Conservation (phyloP, 2,888 invertebrate genomes). For the Parnassius glacialis region DNA sequence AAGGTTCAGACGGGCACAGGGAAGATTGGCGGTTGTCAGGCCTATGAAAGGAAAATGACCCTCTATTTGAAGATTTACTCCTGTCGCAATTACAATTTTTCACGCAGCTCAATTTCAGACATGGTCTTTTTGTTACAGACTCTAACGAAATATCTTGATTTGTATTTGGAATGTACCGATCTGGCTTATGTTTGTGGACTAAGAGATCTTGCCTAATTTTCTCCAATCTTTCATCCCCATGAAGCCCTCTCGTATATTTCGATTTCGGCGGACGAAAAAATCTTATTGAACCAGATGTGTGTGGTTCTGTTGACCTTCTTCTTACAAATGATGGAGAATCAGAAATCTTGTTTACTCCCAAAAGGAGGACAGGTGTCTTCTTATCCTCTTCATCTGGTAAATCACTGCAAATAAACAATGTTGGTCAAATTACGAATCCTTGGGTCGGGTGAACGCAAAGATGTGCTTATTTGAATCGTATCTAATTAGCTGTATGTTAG, state of each 20-base stretch:
- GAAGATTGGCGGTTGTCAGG: conserved; percentile 60
- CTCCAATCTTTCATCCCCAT: conserved; percentile 71
- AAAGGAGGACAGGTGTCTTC: conserved; percentile 80
- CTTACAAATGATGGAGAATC: conserved; percentile 68
- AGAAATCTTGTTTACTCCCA: conserved; percentile 82
- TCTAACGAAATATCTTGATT: conserved; percentile 61
- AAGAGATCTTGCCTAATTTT: conserved; percentile 71
- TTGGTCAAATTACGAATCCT: conserved; percentile 9
- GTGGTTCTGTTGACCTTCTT: conserved; percentile 63
- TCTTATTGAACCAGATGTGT: conserved; percentile 64
- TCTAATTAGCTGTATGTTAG: neutral
- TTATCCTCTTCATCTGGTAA: conserved; percentile 82
- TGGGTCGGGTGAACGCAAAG: conserved; percentile 15
- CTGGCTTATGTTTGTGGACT: conserved; percentile 67
- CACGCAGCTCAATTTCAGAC: conserved; percentile 63
- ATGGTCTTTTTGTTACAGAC: conserved; percentile 51
- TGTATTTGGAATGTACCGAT: conserved; percentile 65
- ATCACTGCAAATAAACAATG: conserved; percentile 71
- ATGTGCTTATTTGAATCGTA: conserved; percentile 10
- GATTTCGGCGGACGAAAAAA: conserved; percentile 72
- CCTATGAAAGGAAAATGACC: conserved; percentile 71
- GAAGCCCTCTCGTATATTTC: conserved; percentile 69
- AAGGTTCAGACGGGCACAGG: conserved; percentile 55
- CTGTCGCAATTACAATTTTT: conserved; percentile 69
- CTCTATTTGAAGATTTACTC: conserved; percentile 61